phyloP scores from a whole-genome alignment of 2,113 vertebrate species.

The Poecile atricapillus region DNA sequence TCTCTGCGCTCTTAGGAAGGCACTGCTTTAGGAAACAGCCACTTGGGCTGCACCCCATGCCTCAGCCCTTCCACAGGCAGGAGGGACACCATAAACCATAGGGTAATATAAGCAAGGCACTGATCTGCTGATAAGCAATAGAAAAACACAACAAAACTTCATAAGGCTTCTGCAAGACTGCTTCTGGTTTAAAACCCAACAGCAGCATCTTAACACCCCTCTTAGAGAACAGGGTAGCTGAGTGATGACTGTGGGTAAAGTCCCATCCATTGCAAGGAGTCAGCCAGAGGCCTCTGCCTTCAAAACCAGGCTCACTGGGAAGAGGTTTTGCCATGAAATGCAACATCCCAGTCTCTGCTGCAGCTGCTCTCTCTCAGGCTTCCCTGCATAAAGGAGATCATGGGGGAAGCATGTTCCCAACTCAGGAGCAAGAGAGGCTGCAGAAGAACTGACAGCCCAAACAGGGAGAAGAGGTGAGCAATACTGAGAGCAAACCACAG shows the following conservation, averaged over 20 bases:
- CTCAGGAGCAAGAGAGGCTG: not conserved
- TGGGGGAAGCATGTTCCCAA: accelerated
- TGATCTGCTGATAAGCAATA: not conserved
- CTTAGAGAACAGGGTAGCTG: not conserved
- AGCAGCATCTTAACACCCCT: not conserved
- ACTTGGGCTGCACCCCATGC: not conserved
- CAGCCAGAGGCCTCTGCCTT: not conserved
- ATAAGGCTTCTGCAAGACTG: not conserved
- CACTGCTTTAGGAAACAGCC: not conserved
- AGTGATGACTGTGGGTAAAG: not conserved
- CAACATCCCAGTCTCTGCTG: not conserved
- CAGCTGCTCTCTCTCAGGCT: not conserved
- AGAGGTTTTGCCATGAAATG: not conserved
- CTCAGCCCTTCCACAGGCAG: not conserved
- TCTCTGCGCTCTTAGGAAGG: not conserved
- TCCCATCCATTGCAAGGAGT: not conserved
- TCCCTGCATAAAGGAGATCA: not conserved
- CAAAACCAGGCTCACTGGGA: not conserved
- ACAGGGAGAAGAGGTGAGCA: not conserved
- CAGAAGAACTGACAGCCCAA: accelerated
- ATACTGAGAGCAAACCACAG: not conserved
- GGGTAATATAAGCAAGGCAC: not conserved
- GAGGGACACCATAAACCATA: not conserved
- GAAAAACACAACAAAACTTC: not conserved
- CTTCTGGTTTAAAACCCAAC: not conserved